Evolutionary conservation across 2,113 vertebrate genomes (phyloP), one percentile per base, ranked within the genome.

Genomic region (Oxygymnocypris stewartii): DNA sequence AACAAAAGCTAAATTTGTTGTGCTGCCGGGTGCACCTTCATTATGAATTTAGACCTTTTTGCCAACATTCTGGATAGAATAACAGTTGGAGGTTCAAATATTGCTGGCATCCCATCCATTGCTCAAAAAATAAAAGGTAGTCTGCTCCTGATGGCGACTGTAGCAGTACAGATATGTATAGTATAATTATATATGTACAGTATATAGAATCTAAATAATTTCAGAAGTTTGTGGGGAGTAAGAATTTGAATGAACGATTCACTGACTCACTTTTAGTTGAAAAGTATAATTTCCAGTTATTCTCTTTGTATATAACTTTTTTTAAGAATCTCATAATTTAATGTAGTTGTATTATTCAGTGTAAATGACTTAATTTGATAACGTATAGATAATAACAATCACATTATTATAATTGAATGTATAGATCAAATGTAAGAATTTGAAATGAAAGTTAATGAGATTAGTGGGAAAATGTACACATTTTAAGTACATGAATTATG

Each of bases 41-140:
- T 71, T 75, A 25, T 75, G 73, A 42, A 75, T 75, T 47, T 47
- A 23, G 40, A 75, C 23, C 40, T 47, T 75, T 47, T 75, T 47
- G 73, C 42, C 73, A 75, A n/a, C 23, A 13, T 75, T 44, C 23
- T 14, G 40, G 28, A 23, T 75, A 7, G 47, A 75, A 75, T 75
- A 25, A 75, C 40, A 75, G 12, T 75, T 25, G 73, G 73, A 25
- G 40, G 20, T 75, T 42, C 5, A 25, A 25, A 47, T 25, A 25
- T 42, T 14, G 73, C 23, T 75, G 20, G 23, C 14, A 23, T 44
- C 10, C 11, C 20, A 47, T 13, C 23, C 2, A 13, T 44, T n/a
- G 40, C 14, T 75, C 23, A 40, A 47, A 47, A 44, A 31, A 23
- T 25, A 11, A 75, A 25, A 74, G 23, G 20, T 44, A 74, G 71